Evolutionary conservation across 2,888 invertebrate genomes (phyloP), one percentile per base, ranked within the genome.

Genomic region (Conus canariensis): DNA sequence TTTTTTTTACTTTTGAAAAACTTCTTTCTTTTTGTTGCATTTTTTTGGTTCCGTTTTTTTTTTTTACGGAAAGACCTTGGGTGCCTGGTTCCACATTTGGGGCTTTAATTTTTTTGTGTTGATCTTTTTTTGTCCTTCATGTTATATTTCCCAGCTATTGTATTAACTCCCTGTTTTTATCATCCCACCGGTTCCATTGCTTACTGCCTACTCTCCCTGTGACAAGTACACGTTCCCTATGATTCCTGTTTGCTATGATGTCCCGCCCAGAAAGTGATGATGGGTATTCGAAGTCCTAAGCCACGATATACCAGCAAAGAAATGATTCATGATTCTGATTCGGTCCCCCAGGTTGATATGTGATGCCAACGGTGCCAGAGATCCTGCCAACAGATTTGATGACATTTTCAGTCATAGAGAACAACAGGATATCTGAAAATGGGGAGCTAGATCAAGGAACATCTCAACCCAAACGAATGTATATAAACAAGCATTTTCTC

Each of bases 1-100:
- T n/a, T n/a, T 97, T 58, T 93, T 96, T 82, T 96, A 96, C 91
- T 85, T 94, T 19, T n/a, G n/a, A 97, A 97, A 94, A 97, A 97
- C 93, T 94, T 96, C 85, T n/a, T 93, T 95, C 85, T 95, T 97
- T 94, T 94, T 97, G 96, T n/a, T n/a, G 96, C 92, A 92, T n/a
- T n/a, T n/a, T 95, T 91, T n/a, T 97, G 97, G 97, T 96, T 94
- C 85, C 93, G 94, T n/a, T n/a, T n/a, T n/a, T n/a, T n/a, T n/a
- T n/a, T 85, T 95, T 93, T 88, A 94, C 94, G 25, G 90, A n/a
- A 90, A n/a, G 93, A 93, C n/a, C 74, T 93, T 94, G 19, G 93
- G 94, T 74, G 92, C 93, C 19, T 96, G 96, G 96, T 96, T 95
- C 93, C 95, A 96, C 90, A 91, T 95, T 58, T 94, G 95, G 14